Base-by-base conservation (phyloP, 2,888 invertebrate genomes). In the Stenoptilia bipunctidactyla region DNA sequence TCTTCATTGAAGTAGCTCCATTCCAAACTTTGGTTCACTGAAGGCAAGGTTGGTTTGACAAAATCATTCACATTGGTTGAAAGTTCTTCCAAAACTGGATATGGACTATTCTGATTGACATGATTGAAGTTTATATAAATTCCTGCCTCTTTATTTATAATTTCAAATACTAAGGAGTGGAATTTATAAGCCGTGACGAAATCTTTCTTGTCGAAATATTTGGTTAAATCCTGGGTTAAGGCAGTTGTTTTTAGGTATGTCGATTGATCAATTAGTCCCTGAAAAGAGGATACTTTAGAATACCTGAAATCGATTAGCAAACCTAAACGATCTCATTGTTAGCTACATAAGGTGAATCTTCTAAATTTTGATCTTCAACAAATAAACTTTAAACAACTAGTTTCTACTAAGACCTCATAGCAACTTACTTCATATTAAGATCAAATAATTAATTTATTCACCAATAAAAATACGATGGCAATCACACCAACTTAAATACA, bases 121-220 rank as follows among this genome's bases (percentile, higher is more conserved):
- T 79, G 80, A 42, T 80, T 74, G 39, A 72, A 77, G 46, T 77
- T 80, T 13, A 75, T 56, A 3, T 55, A 52, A 49, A 57, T 56
- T 1, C 52, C 55, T 1, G 59, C 51, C 13, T 71, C 63, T 4
- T 47, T 43, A 13, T 56, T 63, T 2, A 77, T 44, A 27, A 56
- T 60, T 1, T 45, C 45, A 40, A 66, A 72, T 41, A 75, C 45
- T 2, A 52, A 8, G 1, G 49, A 44, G 30, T 74, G 63, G 27
- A 70, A 46, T 35, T 48, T 44, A 12, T 51, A 55, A 1, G 74
- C 74, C 14, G 46, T 41, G 0, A 14, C 36, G 41, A 61, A 74
- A 14, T 65, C 55, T 38, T 52, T 53, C n/a, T 45, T 55, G 10
- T 71, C 70, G 6, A 79, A 59, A n/a, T 52, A 54, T 3, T 56